Percentiles rank a stretch among this genome's conserved stretches.
phyloP scores from a whole-genome alignment of 92 coral and sea anemone species.

The Paramuricea clavata region DNA sequence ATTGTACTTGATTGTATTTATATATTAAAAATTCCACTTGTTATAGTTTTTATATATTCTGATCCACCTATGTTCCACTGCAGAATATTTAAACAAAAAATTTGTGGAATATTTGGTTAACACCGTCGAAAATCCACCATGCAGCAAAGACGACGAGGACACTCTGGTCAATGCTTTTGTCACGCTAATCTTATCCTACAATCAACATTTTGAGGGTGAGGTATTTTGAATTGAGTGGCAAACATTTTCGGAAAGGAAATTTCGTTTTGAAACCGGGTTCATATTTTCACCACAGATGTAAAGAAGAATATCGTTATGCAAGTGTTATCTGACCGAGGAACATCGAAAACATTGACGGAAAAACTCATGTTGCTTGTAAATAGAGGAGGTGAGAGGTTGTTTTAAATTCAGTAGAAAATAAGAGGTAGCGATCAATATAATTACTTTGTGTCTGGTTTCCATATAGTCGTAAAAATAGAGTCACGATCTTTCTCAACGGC shows the following conservation, averaged over 20 bases:
- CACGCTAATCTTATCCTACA: slow-evolving; percentile 82
- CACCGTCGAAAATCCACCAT: slow-evolving; percentile 75
- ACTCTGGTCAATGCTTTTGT: slow-evolving; percentile 76
- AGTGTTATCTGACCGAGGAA: slow-evolving; percentile 70
- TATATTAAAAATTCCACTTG: no score
- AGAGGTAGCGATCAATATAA: no score
- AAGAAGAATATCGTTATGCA: slow-evolving; percentile 82
- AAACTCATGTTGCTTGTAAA: slow-evolving; percentile 84
- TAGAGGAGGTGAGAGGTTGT: slow-evolving; percentile 78
- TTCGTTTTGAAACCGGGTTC: no score
- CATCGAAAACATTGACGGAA: slow-evolving; percentile 83
- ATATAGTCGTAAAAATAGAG: no score
- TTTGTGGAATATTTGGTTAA: slow-evolving; percentile 77
- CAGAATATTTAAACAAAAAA: slow-evolving; percentile 82
- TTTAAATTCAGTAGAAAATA: no score
- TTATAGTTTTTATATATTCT: neutral
- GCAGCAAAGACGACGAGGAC: slow-evolving; percentile 80
- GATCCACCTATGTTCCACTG: neutral
- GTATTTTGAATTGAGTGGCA: no score
- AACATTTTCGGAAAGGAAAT: neutral
- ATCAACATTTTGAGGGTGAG: slow-evolving; percentile 92
- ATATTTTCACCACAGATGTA: slow-evolving; percentile 60
- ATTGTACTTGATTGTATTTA: no score
- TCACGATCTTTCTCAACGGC: no score
- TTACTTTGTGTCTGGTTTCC: no score